Base-by-base conservation (phyloP, 2,888 invertebrate species). In the Pachliopta kotzebuea region DNA sequence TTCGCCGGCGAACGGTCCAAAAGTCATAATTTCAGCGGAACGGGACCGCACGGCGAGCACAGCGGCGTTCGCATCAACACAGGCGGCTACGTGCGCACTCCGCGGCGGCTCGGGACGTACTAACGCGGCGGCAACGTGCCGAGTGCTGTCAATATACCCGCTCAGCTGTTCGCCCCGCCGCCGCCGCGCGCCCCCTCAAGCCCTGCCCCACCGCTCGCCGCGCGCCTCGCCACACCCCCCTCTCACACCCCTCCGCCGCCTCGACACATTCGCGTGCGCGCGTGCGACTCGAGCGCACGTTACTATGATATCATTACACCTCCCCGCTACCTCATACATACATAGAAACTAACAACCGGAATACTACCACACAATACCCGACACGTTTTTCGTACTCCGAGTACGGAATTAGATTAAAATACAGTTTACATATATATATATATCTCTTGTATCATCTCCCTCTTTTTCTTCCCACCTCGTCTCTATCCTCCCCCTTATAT, bases 111-210 rank as follows among this genome's bases (percentile, higher is more conserved):
- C 87, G 85, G 87, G 88, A 89, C 90, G 90, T 91, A 94, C 94
- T 94, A 92, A 90, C 90, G 78, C 78, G 79, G 76, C 77, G 88
- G 87, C 85, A 89, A 87, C 87, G 88, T 92, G 93, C 90, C 69
- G 74, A 79, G 79, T 81, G 84, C 86, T 91, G 91, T 90, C 93
- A 93, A 93, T 93, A 93, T 93, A 90, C 88, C 83, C 88, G 88
- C 92, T 93, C 93, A 93, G 93, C 93, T 93, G 93, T 93, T 92
- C 85, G 78, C 81, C 80, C 79, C 82, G 77, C 82, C 82, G 81
- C 77, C 76, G 77, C 83, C 80, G 73, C 73, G 78, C 81, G 75
- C 76, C 76, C 80, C 82, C 68, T 77, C 77, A 78, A 83, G 74
- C 79, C 70, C 78, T 71, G 74, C 72, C 70, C n/a, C 73, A 42